These are phyloP conservation scores for Leucophenga maculata DNA, from an alignment of 2,888 invertebrate genomes.

Conservation along the genomic window DNA sequence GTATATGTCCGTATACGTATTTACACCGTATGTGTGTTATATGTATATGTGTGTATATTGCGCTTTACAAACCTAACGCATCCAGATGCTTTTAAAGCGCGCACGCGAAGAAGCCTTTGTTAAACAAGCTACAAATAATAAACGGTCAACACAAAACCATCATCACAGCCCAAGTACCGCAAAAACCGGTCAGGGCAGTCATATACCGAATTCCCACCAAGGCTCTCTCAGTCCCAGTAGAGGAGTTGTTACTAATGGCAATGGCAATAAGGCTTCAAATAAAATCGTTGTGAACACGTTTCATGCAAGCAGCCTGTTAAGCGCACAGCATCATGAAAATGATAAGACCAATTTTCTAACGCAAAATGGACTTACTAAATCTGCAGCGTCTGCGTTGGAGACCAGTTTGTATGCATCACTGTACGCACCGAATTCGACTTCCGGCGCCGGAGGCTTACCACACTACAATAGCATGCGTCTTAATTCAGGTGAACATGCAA, in stretches of 20 bases:
- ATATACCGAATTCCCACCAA: too few species aligned
- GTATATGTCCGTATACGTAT: slow-evolving; percentile 11
- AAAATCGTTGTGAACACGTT: slow-evolving; percentile 71
- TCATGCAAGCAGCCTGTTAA: slow-evolving; percentile 69
- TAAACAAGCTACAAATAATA: slow-evolving; percentile 46
- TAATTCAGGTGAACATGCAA: slow-evolving; percentile 46
- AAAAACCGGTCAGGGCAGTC: slow-evolving; percentile 20
- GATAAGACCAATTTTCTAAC: slow-evolving; percentile 65
- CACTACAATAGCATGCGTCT: slow-evolving; percentile 36
- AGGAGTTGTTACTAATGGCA: background rate
- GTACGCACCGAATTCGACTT: slow-evolving; percentile 52
- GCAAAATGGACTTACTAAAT: slow-evolving; percentile 66
- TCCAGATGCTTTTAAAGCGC: slow-evolving; percentile 70
- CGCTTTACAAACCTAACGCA: slow-evolving; percentile 49
- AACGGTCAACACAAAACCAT: slow-evolving; percentile 36
- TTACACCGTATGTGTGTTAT: slow-evolving; percentile 36
- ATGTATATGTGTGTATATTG: slow-evolving; percentile 31
- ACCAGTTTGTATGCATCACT: slow-evolving; percentile 65
- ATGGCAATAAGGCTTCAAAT: slow-evolving; percentile 31
- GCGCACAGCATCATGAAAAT: slow-evolving; percentile 58
- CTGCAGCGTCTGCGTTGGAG: slow-evolving; percentile 63
- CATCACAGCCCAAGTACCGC: slow-evolving; percentile 18
- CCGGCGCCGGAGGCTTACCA: slow-evolving; percentile 29
- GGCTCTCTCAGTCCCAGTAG: background rate
- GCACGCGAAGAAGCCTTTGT: slow-evolving; percentile 62